These are phyloP conservation scores for Ancistrus triradiatus DNA, from an alignment of 2,113 vertebrate species.

Conservation along the genomic window DNA sequence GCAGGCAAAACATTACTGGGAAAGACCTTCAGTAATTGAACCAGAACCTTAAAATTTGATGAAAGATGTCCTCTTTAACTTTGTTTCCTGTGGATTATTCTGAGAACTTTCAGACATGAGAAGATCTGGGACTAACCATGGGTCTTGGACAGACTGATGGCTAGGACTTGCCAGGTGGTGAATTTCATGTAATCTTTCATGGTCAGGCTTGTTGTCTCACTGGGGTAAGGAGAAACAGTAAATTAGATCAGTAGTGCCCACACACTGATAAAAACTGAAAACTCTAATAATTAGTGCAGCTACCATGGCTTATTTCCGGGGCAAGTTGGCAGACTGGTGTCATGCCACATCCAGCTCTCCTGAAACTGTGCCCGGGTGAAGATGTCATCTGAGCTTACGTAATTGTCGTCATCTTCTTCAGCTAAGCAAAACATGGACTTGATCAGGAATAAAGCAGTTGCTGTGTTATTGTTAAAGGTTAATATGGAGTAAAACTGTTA, in stretches of 20 bases:
- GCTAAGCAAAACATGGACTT: conserved; percentile 12
- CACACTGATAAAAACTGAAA: neutral
- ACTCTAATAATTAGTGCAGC: neutral
- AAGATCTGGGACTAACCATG: conserved; percentile 50
- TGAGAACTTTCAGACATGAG: neutral
- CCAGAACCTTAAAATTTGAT: too few species aligned
- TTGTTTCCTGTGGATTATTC: too few species aligned
- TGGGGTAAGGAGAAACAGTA: conserved; percentile 35
- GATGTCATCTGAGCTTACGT: conserved; percentile 28
- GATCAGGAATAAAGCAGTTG: too few species aligned
- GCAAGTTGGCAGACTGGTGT: conserved; percentile 30
- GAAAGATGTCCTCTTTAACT: too few species aligned
- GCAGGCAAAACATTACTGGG: too few species aligned
- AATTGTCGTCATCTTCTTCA: conserved; percentile 28
- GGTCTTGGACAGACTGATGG: conserved; percentile 67
- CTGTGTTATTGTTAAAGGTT: too few species aligned
- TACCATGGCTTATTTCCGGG: conserved; percentile 29
- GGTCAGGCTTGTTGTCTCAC: conserved; percentile 49
- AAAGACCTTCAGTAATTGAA: neutral
- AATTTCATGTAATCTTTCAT: conserved; percentile 66
- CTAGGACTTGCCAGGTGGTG: conserved; percentile 78
- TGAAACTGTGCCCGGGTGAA: conserved; percentile 37
- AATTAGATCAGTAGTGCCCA: neutral
- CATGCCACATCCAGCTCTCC: conserved; percentile 48
- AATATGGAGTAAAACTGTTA: neutral